Evolutionary conservation across 2,888 invertebrate species (phyloP).

Genomic region (Lycia hirtaria): DNA sequence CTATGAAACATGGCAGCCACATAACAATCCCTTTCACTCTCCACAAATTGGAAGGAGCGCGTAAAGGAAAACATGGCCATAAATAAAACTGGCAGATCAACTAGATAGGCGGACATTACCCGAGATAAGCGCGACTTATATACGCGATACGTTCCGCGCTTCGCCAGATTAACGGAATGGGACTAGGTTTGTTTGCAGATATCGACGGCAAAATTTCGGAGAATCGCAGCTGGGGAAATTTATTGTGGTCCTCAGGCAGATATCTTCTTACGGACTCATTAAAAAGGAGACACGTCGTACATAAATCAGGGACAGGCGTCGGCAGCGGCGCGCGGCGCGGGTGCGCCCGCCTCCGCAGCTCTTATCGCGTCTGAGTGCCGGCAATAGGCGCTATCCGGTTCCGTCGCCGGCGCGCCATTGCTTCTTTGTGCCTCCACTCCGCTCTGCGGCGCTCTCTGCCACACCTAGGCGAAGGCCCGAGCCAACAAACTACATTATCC

Average conservation of each 20-base stretch:
- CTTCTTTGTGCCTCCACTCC: conserved; percentile 65
- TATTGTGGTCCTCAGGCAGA: conserved; percentile 79
- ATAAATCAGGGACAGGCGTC: conserved; percentile 79
- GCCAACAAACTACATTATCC: conserved; percentile 72
- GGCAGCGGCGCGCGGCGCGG: conserved; percentile 51
- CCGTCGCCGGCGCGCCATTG: conserved; percentile 71
- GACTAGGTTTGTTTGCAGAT: conserved; percentile 81
- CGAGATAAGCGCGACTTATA: conserved; percentile 83
- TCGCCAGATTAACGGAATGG: conserved; percentile 75
- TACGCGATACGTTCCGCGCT: conserved; percentile 76
- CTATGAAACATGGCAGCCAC: conserved; percentile 83
- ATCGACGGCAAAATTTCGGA: conserved; percentile 80
- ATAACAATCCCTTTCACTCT: conserved; percentile 85
- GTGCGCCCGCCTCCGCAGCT: conserved; percentile 59
- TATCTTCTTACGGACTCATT: conserved; percentile 85
- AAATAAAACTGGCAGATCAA: conserved; percentile 85
- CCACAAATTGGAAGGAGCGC: conserved; percentile 84
- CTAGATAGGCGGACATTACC: conserved; percentile 84
- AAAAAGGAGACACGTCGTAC: conserved; percentile 85
- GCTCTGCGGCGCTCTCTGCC: conserved; percentile 47
- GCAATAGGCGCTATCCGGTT: conserved; percentile 85
- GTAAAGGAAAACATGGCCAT: conserved; percentile 85
- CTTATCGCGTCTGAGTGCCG: conserved; percentile 77
- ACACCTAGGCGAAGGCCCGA: conserved; percentile 53
- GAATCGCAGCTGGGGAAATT: conserved; percentile 78